Evolutionary conservation across 2,113 vertebrate species (phyloP).

Genomic region (Cacatua alba): DNA sequence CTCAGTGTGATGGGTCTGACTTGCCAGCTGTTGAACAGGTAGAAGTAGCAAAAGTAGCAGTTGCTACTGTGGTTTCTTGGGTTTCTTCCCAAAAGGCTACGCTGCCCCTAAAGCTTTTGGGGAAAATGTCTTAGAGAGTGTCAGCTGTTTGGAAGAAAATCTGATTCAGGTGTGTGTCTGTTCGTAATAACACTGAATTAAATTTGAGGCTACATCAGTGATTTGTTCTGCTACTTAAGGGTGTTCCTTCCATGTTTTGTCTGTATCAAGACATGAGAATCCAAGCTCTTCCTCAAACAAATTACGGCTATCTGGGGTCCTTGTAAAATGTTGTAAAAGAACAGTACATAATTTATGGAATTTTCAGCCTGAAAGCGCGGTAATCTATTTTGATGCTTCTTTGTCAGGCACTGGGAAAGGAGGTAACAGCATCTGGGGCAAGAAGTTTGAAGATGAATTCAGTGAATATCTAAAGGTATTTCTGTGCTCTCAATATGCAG

Average conservation of each 20-base stretch:
- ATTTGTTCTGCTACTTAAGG: neutral
- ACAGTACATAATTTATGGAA: neutral
- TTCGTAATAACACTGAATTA: neutral
- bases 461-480: slow-evolving; percentile 95
- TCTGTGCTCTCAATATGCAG: neutral
- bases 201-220: neutral
- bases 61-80: neutral
- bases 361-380: neutral
- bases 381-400: neutral
- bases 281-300: neutral
- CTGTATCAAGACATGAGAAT: neutral
- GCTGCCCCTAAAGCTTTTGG: neutral
- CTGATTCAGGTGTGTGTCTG: neutral
- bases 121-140: neutral
- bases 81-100: neutral
- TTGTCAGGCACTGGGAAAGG: slow-evolving; percentile 92
- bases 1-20: neutral
- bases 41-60: neutral
- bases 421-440: slow-evolving; percentile 95
- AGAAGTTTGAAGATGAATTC: slow-evolving; percentile 96
- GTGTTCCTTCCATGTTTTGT: neutral
- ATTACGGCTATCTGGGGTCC: neutral
- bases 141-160: neutral
- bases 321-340: neutral
- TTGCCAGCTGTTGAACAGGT: neutral